Conservation (phyloP, 2,113 vertebrate genomes). For the Isichthys henryi region DNA sequence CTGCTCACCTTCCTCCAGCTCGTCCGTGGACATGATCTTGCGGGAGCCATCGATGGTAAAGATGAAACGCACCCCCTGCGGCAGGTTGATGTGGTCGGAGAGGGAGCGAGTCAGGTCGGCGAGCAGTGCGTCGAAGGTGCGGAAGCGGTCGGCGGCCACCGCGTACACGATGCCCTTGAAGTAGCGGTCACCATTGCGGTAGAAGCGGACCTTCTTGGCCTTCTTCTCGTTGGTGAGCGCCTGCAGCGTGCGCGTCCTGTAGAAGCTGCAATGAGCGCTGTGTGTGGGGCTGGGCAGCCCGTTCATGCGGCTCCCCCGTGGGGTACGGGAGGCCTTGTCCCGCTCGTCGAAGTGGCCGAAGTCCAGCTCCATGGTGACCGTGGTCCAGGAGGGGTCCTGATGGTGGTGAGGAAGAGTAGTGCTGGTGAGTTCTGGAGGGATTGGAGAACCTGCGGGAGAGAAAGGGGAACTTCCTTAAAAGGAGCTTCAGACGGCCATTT, state of each 20-base stretch:
- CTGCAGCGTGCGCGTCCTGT: conserved; percentile 75
- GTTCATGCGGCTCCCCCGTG: conserved; percentile 55
- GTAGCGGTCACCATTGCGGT: conserved; percentile 79
- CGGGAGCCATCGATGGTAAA: conserved; percentile 72
- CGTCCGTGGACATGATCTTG: conserved; percentile 74
- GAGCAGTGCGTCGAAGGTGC: conserved; percentile 75
- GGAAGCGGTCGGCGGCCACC: conserved; percentile 72
- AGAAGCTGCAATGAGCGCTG: conserved; percentile 78
- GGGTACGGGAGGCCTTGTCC: conserved; percentile 19
- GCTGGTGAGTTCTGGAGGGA: neutral
- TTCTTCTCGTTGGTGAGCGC: conserved; percentile 75
- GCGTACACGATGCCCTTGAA: conserved; percentile 82
- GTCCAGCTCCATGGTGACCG: conserved; percentile 20
- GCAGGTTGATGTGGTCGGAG: conserved; percentile 77
- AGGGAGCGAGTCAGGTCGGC: conserved; percentile 76
- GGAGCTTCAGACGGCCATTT: neutral
- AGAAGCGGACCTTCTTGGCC: conserved; percentile 82
- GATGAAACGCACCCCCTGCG: conserved; percentile 77
- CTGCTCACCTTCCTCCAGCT: conserved; percentile 73
- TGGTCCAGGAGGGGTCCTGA: neutral
- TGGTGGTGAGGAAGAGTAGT: neutral
- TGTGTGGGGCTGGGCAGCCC: conserved; percentile 76
- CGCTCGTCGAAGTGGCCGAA: conserved; percentile 24
- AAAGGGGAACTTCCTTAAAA: neutral
- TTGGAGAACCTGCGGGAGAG: neutral